phyloP scores from a whole-genome alignment of 1,140 invertebrate species.

The Ylistrum balloti region DNA sequence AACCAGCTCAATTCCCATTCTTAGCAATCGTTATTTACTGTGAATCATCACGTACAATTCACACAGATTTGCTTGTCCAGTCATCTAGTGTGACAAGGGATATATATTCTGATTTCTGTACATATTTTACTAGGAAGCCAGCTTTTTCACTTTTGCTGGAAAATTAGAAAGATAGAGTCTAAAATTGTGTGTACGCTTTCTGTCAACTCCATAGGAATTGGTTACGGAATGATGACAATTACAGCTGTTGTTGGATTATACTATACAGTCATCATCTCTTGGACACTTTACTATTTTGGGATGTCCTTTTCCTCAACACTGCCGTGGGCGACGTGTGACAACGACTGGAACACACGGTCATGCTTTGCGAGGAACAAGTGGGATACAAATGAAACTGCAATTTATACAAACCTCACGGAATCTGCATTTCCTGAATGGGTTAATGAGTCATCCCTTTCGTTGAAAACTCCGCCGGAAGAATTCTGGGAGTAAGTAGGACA shows the following conservation, averaged over 20 bases:
- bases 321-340: constrained; percentile 97
- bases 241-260: constrained; percentile 91
- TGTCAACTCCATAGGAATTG: neutral
- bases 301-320: constrained; percentile 95
- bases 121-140: no score
- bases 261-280: constrained; percentile 99
- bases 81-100: no score
- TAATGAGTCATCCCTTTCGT: neutral
- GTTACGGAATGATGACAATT: constrained; percentile 85
- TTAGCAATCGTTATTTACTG: no score
- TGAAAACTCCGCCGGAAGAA: constrained; percentile 42
- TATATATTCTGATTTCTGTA: no score
- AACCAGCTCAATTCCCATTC: no score
- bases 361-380: constrained; percentile 83
- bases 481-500: constrained; percentile 45
- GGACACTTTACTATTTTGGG: constrained; percentile 97
- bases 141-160: no score
- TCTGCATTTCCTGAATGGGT: neutral
- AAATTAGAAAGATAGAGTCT: no score
- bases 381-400: no score
- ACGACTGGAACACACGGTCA: constrained; percentile 94
- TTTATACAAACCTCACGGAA: neutral
- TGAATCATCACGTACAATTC: no score
- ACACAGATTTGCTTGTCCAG: no score
- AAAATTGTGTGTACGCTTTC: no score